Conservation (phyloP, 2,888 invertebrate genomes). For the Blastobasis lacticolella region DNA sequence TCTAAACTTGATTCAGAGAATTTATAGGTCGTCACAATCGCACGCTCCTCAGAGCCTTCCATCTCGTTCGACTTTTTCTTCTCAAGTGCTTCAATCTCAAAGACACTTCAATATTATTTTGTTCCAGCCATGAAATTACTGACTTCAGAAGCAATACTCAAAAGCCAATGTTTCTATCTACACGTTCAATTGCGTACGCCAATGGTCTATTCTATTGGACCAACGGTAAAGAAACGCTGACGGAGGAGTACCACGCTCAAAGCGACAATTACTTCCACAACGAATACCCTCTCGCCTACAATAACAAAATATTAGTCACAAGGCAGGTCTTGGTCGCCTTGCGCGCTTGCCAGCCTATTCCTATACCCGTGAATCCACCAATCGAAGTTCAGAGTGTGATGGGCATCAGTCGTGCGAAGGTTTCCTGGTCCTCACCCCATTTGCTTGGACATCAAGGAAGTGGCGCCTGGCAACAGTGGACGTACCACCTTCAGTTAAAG, state of each 20-base stretch:
- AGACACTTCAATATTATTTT: no score
- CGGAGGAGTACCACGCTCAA: conserved; percentile 83
- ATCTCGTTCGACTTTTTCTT: no score
- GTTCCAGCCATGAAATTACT: conserved; percentile 76
- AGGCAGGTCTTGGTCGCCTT: conserved; percentile 71
- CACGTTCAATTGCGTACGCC: conserved; percentile 83
- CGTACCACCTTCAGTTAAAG: conserved; percentile 82
- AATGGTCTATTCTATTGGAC: conserved; percentile 91
- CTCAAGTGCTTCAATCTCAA: no score
- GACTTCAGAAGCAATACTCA: conserved; percentile 84
- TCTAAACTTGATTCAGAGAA: no score
- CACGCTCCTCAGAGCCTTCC: no score
- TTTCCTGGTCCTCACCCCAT: conserved; percentile 88
- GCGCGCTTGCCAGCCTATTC: conserved; percentile 83
- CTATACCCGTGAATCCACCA: conserved; percentile 86
- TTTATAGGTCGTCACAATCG: no score
- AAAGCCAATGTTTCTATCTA: conserved; percentile 82
- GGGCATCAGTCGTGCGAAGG: conserved; percentile 82
- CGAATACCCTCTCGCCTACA: conserved; percentile 75
- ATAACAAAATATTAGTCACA: conserved; percentile 48
- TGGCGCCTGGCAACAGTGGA: conserved; percentile 82
- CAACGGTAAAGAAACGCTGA: conserved; percentile 82
- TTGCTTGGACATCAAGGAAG: conserved; percentile 82
- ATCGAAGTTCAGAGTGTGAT: conserved; percentile 87
- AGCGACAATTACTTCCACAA: conserved; percentile 85